These are phyloP conservation scores for Apodemia zela DNA, from an alignment of 2,888 invertebrate genomes.

Conservation along the genomic window DNA sequence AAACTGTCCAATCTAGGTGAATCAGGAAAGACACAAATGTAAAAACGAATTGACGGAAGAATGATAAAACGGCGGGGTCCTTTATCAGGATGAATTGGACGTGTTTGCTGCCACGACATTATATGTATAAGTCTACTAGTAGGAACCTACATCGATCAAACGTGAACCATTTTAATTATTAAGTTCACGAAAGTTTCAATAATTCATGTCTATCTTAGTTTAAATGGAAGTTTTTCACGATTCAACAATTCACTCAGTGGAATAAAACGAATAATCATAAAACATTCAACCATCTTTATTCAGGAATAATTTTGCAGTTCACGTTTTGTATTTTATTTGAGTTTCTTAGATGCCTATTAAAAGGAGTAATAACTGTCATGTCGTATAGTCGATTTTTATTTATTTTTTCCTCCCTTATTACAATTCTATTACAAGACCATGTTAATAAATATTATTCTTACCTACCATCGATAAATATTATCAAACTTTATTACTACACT, in stretches of 20 bases:
- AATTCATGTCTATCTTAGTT: not conserved
- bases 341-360: slow-evolving; percentile 20
- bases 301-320: slow-evolving; percentile 56
- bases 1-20: too few relatives aligned
- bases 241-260: slow-evolving; percentile 50
- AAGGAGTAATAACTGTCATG: slow-evolving; percentile 3
- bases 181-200: too few relatives aligned
- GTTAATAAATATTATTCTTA: not conserved
- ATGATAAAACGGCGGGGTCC: too few relatives aligned
- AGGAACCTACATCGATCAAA: too few relatives aligned
- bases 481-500: too few relatives aligned
- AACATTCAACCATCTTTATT: slow-evolving; percentile 53
- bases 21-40: too few relatives aligned
- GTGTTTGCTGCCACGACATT: too few relatives aligned
- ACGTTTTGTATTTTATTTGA: slow-evolving; percentile 47
- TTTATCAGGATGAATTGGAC: too few relatives aligned
- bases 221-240: not conserved
- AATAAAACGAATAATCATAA: slow-evolving; percentile 52
- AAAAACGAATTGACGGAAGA: too few relatives aligned
- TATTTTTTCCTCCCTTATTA: not conserved
- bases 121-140: too few relatives aligned
- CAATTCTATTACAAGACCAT: not conserved
- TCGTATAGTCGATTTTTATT: not conserved
- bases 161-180: too few relatives aligned
- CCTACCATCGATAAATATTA: not conserved